Conservation (phyloP, 1,140 invertebrate species). For the Diachasmimorpha longicaudata region DNA sequence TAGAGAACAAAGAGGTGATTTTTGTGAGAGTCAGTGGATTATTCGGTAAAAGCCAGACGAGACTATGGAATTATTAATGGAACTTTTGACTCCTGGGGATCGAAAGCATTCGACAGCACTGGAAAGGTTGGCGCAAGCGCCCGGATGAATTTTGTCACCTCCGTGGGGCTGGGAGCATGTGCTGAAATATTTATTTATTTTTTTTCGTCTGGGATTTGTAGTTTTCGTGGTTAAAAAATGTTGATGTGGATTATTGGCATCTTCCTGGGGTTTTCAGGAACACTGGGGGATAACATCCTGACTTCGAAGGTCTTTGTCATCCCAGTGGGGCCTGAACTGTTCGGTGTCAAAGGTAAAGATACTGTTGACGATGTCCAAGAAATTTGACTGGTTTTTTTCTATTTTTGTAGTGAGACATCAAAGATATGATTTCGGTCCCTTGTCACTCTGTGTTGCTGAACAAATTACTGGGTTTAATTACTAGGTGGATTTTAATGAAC, state of each 20-base stretch:
- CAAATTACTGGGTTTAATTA: too few relatives aligned
- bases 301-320: slow-evolving; percentile 63
- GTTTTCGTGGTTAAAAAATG: not conserved
- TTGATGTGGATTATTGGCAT: not conserved
- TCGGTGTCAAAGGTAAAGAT: slow-evolving; percentile 53
- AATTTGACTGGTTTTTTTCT: too few relatives aligned
- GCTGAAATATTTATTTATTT: not conserved
- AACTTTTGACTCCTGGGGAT: not conserved
- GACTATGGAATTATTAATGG: too few relatives aligned
- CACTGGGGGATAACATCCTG: slow-evolving; percentile 49
- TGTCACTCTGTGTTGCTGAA: too few relatives aligned
- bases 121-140: not conserved
- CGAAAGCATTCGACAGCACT: not conserved
- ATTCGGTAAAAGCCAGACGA: too few relatives aligned
- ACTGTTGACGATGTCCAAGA: not conserved
- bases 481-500: too few relatives aligned
- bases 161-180: not conserved
- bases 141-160: not conserved
- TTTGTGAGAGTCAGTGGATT: too few relatives aligned
- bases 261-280: not conserved
- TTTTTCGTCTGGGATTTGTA: too few relatives aligned
- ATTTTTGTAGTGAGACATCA: too few relatives aligned
- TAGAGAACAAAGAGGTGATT: not conserved
- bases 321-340: slow-evolving; percentile 59
- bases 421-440: too few relatives aligned